A percentile compares a stretch with the other conserved stretches of the same genome.
Evolutionary conservation across 2,888 invertebrate species (phyloP).

Genomic region (Tortricodes alternella): DNA sequence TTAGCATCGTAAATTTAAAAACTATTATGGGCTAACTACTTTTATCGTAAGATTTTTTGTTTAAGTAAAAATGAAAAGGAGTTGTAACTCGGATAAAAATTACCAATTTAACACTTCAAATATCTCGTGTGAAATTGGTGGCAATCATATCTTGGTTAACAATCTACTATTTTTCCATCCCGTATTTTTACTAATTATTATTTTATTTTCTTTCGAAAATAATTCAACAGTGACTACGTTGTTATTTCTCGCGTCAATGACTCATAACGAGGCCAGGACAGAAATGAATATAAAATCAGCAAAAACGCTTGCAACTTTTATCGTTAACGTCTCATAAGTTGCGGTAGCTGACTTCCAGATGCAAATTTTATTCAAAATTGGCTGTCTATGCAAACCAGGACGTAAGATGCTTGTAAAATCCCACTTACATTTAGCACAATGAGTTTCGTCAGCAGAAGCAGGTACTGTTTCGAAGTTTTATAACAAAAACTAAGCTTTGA

Average conservation of each 20-base stretch:
- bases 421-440: conserved; percentile 28
- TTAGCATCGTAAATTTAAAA: too few relatives aligned
- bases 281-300: conserved; percentile 23
- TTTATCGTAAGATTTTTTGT: too few relatives aligned
- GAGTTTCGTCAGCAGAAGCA: too few relatives aligned
- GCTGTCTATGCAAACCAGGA: conserved; percentile 44
- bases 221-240: background rate
- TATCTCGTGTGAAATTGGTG: too few relatives aligned
- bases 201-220: background rate
- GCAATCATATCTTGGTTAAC: too few relatives aligned
- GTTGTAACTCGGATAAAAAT: too few relatives aligned
- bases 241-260: conserved; percentile 5
- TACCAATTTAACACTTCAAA: too few relatives aligned
- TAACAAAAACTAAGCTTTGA: too few relatives aligned
- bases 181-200: background rate
- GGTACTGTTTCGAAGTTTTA: too few relatives aligned
- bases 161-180: too few relatives aligned
- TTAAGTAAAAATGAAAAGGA: too few relatives aligned
- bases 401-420: conserved; percentile 37
- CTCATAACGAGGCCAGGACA: conserved; percentile 14
- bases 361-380: conserved; percentile 53
- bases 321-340: conserved; percentile 40
- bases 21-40: too few relatives aligned
- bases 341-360: conserved; percentile 42
- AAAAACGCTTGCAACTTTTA: conserved; percentile 27